Conservation (phyloP, 2,888 invertebrate genomes). For the Operophtera brumata region DNA sequence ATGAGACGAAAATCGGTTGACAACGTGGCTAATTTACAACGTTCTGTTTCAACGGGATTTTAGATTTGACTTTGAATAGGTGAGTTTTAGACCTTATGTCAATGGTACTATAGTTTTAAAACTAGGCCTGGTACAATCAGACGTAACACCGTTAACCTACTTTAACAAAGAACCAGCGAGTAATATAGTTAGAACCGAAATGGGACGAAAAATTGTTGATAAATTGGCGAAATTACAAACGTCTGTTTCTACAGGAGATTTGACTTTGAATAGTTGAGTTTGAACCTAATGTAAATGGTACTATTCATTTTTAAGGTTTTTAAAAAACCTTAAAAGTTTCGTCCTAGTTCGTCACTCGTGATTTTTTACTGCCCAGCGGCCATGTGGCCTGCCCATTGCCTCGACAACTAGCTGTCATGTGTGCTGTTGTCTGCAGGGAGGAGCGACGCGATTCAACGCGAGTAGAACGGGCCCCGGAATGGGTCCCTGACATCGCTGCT, state of each 20-base stretch:
- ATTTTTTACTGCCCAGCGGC: no score
- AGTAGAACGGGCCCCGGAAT: conserved; percentile 85
- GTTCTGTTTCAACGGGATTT: conserved; percentile 65
- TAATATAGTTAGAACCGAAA: no score
- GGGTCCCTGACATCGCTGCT: conserved; percentile 97
- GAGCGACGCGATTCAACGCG: conserved; percentile 25
- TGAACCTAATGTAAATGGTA: neutral
- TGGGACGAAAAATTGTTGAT: conserved; percentile 45
- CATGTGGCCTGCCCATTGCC: no score
- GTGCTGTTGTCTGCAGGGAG: conserved; percentile 24
- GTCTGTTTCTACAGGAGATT: conserved; percentile 66
- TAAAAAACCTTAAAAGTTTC: no score
- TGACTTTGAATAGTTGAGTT: conserved; percentile 53
- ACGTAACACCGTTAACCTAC: no score
- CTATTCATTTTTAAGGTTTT: no score
- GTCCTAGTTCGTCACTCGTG: no score
- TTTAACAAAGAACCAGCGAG: no score
- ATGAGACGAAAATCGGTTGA: conserved; percentile 45
- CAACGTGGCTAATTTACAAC: conserved; percentile 49
- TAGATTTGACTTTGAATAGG: conserved; percentile 60
- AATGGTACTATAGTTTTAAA: neutral
- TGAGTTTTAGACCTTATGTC: conserved; percentile 27
- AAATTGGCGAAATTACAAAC: conserved; percentile 51
- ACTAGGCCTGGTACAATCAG: no score
- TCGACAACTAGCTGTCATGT: no score